A percentile compares a stretch with the other conserved stretches of the same genome.
Conservation (phyloP, 2,888 invertebrate species). For the Hirudinaria manillensis region DNA sequence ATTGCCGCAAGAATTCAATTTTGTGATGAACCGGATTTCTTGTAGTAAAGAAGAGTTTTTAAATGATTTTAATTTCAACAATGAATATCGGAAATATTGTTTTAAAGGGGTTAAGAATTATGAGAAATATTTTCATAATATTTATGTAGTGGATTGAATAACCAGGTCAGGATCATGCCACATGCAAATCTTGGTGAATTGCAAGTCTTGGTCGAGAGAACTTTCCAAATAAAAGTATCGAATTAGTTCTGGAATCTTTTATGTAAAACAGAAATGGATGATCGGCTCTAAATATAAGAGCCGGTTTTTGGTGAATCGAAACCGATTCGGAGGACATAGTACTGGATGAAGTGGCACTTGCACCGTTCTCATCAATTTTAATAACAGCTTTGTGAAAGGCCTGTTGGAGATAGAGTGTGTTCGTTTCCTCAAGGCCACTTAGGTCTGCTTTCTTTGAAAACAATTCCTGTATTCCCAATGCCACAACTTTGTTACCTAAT, state of each 20-base stretch:
- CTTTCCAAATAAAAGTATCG: slow-evolving; percentile 39
- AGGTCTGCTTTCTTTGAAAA: slow-evolving; percentile 46
- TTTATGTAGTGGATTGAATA: too few species aligned
- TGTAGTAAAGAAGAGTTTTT: too few species aligned
- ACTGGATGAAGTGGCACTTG: slow-evolving; percentile 44
- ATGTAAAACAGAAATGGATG: slow-evolving; percentile 41
- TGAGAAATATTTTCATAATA: too few species aligned
- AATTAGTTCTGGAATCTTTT: slow-evolving; percentile 30
- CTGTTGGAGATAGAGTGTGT: slow-evolving; percentile 44
- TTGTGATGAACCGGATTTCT: too few species aligned
- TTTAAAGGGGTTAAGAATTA: too few species aligned
- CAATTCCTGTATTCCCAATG: slow-evolving; percentile 38
- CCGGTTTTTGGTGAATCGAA: not conserved
- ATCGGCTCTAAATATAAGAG: slow-evolving; percentile 29
- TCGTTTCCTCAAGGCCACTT: slow-evolving; percentile 43
- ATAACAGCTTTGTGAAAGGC: slow-evolving; percentile 50
- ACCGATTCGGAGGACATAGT: slow-evolving; percentile 27
- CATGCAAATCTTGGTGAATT: too few species aligned
- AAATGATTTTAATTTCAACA: too few species aligned
- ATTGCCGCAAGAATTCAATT: too few species aligned
- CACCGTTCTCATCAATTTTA: slow-evolving; percentile 44
- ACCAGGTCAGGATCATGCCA: too few species aligned
- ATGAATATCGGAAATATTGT: too few species aligned
- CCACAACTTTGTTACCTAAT: slow-evolving; percentile 32
- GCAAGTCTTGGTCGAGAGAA: slow-evolving; percentile 24